Evolutionary conservation across 2,797 vertebrate genomes (phyloP), one percentile per base, ranked within the genome.

Genomic region (Taeniopygia guttata): DNA sequence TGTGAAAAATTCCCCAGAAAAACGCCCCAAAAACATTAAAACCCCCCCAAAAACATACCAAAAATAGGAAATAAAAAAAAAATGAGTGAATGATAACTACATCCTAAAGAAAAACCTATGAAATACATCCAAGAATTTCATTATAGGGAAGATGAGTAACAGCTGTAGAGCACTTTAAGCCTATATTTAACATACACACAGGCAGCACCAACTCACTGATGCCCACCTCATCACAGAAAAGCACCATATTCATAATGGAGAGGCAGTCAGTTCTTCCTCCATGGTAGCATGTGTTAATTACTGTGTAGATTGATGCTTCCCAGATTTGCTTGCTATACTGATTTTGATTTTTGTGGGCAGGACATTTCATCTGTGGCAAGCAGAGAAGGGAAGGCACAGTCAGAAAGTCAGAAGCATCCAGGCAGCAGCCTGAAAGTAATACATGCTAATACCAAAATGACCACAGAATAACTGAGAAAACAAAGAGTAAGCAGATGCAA

Each of bases 1-100:
- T 56, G 19, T 13, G 29, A 16, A 80, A 87, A 88, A 90, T 32
- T 52, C 40, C 62, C 32, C 18, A 49, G 5, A 56, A 46, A 88
- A 72, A 40, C 40, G 12, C 2, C n/a, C 8, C 27, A 11, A 38
- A 63, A 13, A 1, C 5, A 63, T 8, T 5, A 51, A 64, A 51
- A 54, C 9, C 2, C 17, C n/a, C 9, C 34, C 16, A 64, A 27
- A 78, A 52, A 29, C 2, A 0, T 23, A 32, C 18, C 1, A 22
- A 29, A 23, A 73, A 16, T 1, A 76, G 11, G 11, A 38, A 38
- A 38, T 38, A 8, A 51, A 66, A 49, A n/a, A 34, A 21, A 48
- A 20, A 40, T 0, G 14, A 59, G 7, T 51, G 14, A 62, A 83
- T 88, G 51, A 36, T 26, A 70, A 18, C 42, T 55, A 45, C 8